phyloP scores from a whole-genome alignment of 2,797 vertebrate genomes.

The Sebastes vulpes region DNA sequence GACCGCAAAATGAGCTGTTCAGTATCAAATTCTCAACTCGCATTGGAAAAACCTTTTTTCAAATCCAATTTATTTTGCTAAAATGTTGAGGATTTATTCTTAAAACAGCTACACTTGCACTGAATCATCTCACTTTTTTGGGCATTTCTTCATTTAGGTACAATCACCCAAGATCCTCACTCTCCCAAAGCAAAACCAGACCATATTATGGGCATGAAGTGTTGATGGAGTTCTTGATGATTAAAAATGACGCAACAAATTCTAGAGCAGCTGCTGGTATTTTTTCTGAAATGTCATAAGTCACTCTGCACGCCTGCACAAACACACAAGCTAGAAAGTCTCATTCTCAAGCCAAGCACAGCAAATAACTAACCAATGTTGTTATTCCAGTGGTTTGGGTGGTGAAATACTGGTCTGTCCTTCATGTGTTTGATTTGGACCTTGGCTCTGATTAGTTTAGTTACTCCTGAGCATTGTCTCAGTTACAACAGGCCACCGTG shows the following conservation, averaged over 20 bases:
- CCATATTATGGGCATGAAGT: background rate
- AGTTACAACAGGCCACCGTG: slow-evolving; percentile 6
- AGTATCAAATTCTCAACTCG: background rate
- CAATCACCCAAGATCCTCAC: background rate
- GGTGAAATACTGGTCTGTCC: background rate
- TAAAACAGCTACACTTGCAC: background rate
- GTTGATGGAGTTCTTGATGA: background rate
- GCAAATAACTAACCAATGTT: slow-evolving; percentile 15
- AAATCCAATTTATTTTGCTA: background rate
- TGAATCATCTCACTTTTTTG: background rate
- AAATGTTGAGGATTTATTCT: background rate
- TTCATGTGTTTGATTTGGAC: slow-evolving; percentile 22
- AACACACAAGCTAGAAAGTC: slow-evolving; percentile 13
- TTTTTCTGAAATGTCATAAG: slow-evolving; percentile 3
- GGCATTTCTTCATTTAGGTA: slow-evolving; percentile 18
- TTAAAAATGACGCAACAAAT: background rate
- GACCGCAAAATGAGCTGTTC: background rate
- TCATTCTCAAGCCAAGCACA: slow-evolving; percentile 37
- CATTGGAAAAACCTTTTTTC: background rate
- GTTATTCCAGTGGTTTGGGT: slow-evolving; percentile 2
- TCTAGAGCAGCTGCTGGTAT: slow-evolving; percentile 18
- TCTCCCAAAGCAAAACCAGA: slow-evolving; percentile 15
- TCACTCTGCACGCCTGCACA: slow-evolving; percentile 5
- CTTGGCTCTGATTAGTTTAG: slow-evolving; percentile 8
- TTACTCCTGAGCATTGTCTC: background rate